Conservation (phyloP, 2,113 vertebrate species). For the Hemibagrus wyckioides region DNA sequence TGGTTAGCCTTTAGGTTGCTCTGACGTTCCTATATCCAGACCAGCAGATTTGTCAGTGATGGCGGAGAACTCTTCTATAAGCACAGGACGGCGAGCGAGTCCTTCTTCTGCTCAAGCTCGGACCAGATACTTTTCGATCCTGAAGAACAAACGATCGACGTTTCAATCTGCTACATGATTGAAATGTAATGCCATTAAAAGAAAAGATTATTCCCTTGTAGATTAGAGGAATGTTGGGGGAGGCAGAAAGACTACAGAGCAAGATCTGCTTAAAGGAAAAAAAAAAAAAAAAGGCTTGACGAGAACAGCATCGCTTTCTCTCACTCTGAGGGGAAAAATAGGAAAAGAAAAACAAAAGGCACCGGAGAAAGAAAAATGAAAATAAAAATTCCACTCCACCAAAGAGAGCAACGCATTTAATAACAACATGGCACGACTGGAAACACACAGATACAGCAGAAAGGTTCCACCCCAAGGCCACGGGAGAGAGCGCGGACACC, state of each 20-base stretch:
- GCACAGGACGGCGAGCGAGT: too few species aligned
- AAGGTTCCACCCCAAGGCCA: slow-evolving; percentile 9
- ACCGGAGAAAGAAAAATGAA: background rate
- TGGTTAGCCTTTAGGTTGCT: background rate
- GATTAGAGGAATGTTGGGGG: background rate
- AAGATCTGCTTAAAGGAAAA: background rate
- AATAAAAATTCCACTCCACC: background rate
- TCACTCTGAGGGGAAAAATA: too few species aligned
- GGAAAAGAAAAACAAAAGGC: slow-evolving; percentile 15
- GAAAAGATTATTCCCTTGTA: slow-evolving; percentile 5
- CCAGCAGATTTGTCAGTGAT: background rate
- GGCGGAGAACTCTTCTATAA: background rate
- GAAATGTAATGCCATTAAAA: slow-evolving; percentile 19
- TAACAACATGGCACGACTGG: slow-evolving; percentile 11
- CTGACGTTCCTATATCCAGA: background rate
- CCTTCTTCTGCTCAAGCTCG: background rate
- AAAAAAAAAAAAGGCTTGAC: background rate
- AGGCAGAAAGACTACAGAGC: background rate
- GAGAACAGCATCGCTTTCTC: background rate
- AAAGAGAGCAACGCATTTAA: background rate
- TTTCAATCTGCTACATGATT: background rate
- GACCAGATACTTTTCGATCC: too few species aligned
- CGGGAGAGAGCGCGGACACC: background rate
- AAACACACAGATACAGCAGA: slow-evolving; percentile 24
- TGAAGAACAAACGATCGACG: too few species aligned